Conservation (phyloP, 2,888 invertebrate species). For the Tachina fera region DNA sequence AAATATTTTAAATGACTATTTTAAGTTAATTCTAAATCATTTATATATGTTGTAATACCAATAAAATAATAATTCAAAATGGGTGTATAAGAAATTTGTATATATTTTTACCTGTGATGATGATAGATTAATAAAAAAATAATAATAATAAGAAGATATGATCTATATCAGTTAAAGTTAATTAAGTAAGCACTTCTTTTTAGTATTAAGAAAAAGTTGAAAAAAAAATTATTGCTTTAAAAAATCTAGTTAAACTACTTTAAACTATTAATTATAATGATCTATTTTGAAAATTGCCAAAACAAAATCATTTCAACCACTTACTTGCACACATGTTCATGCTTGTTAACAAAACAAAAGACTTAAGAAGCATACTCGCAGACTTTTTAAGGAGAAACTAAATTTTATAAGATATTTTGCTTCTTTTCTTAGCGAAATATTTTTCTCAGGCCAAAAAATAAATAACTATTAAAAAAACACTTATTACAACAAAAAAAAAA, state of each 20-base stretch:
- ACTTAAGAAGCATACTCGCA: slow-evolving; percentile 42
- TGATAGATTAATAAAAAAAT: no score
- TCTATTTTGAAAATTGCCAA: slow-evolving; percentile 37
- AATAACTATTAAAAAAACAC: slow-evolving; percentile 14
- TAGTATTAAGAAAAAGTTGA: no score
- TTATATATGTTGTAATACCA: no score
- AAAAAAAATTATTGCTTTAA: background rate
- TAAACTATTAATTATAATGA: slow-evolving; percentile 43
- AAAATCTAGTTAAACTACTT: slow-evolving; percentile 22
- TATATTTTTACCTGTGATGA: no score
- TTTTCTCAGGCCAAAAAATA: slow-evolving; percentile 45
- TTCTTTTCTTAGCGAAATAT: slow-evolving; percentile 24
- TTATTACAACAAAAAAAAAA: background rate
- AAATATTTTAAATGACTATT: no score
- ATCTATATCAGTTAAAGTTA: no score
- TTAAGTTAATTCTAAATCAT: no score
- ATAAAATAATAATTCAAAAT: no score
- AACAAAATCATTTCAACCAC: slow-evolving; percentile 1
- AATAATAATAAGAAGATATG: no score
- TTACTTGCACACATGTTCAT: background rate
- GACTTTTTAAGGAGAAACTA: slow-evolving; percentile 33
- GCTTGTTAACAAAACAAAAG: slow-evolving; percentile 18
- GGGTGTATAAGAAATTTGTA: no score
- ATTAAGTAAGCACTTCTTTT: no score
- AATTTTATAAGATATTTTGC: slow-evolving; percentile 24